Evolutionary conservation across 1,140 invertebrate genomes (phyloP).

Genomic region (Chymomyza costata): DNA sequence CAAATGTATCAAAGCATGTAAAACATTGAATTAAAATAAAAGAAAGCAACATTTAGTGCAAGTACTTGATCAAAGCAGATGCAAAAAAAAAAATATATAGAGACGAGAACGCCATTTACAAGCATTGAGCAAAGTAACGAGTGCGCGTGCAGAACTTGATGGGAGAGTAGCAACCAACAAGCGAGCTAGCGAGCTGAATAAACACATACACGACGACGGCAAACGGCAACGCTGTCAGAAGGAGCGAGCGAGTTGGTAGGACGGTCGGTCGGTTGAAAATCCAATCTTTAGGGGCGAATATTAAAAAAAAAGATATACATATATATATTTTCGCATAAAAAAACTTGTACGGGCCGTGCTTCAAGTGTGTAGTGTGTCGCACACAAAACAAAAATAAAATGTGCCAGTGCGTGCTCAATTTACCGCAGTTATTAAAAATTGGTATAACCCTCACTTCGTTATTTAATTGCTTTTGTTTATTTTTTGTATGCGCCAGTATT

Average conservation of each 20-base stretch:
- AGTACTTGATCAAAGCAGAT: constrained; percentile 46
- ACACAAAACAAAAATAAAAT: constrained; percentile 39
- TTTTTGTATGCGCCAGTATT: constrained; percentile 63
- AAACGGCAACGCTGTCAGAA: constrained; percentile 57
- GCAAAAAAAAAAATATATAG: constrained; percentile 65
- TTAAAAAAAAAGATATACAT: constrained; percentile 50
- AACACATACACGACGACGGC: constrained; percentile 63
- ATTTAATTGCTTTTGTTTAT: constrained; percentile 73
- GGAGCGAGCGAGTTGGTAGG: constrained; percentile 50
- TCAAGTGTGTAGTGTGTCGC: constrained; percentile 19
- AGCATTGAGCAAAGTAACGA: constrained; percentile 44
- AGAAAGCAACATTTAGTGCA: constrained; percentile 15
- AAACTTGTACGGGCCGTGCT: constrained; percentile 19
- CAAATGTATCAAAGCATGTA: no score
- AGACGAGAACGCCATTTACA: constrained; percentile 63
- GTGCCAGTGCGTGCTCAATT: constrained; percentile 38
- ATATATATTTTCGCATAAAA: constrained; percentile 40
- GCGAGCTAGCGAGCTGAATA: constrained; percentile 49
- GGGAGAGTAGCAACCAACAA: no score
- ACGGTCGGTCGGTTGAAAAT: constrained; percentile 52
- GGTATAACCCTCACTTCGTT: constrained; percentile 55
- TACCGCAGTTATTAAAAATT: constrained; percentile 38
- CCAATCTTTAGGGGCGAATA: constrained; percentile 64
- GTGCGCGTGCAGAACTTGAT: constrained; percentile 39
- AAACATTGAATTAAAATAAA: no score